Conservation (phyloP, 1,140 invertebrate species). For the Dendroctonus valens region DNA sequence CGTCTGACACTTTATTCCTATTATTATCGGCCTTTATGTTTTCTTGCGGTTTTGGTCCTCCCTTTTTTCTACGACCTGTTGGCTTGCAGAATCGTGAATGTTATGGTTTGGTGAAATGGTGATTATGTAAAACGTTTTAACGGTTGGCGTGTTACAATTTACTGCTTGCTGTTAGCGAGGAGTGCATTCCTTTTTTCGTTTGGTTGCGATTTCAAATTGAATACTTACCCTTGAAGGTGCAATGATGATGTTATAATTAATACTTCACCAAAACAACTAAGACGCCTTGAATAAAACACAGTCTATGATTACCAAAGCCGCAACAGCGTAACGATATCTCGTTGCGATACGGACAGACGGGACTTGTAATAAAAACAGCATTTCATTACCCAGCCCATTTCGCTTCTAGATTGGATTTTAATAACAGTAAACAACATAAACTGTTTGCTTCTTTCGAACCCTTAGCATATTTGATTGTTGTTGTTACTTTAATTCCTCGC, state of each 20-base stretch:
- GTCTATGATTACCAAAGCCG: conserved; percentile 6
- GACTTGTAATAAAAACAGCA: conserved; percentile 11
- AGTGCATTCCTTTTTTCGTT: no score
- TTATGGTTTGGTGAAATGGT: no score
- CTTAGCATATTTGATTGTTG: conserved; percentile 5
- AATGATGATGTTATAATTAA: no score
- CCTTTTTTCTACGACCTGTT: no score
- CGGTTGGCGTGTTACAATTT: no score
- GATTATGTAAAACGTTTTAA: no score
- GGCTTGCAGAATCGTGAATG: no score
- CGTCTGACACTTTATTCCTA: conserved; percentile 7
- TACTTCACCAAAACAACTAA: no score
- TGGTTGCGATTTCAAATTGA: no score
- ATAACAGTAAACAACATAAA: conserved; percentile 17
- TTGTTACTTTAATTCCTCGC: conserved; percentile 1
- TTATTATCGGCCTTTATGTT: conserved; percentile 11
- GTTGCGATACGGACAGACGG: conserved; percentile 8
- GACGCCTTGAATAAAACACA: background rate
- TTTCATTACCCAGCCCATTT: conserved; percentile 16
- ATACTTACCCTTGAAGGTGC: no score
- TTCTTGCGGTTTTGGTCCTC: background rate
- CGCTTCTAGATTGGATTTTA: conserved; percentile 18
- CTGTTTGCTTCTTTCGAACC: conserved; percentile 4
- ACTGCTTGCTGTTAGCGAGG: no score
- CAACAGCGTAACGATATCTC: conserved; percentile 8